phyloP scores from a whole-genome alignment of 2,888 invertebrate species.

The Sarcophaga subvicina region DNA sequence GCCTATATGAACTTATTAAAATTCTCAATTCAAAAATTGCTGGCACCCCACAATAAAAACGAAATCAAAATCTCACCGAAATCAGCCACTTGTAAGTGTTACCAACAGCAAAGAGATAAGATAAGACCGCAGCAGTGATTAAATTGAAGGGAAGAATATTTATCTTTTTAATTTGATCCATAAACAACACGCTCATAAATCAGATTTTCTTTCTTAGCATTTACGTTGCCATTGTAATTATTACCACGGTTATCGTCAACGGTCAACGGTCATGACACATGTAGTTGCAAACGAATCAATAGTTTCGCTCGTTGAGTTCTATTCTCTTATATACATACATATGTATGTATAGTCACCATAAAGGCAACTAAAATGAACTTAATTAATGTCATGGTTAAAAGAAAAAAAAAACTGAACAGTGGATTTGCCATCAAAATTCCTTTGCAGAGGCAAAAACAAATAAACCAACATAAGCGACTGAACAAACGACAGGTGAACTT shows the following conservation, averaged over 20 bases:
- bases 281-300: not conserved
- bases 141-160: not conserved
- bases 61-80: conserved; percentile 42
- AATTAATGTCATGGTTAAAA: conserved; percentile 5
- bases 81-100: conserved; percentile 33
- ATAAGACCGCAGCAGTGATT: conserved; percentile 6
- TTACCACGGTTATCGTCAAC: no score
- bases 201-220: not conserved
- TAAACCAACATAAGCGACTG: not conserved
- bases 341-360: not conserved
- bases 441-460: not conserved
- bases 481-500: not conserved
- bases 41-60: not conserved
- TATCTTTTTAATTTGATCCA: not conserved
- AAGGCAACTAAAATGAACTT: not conserved
- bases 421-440: not conserved
- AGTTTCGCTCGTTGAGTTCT: no score
- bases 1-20: conserved; percentile 43
- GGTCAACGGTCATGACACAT: no score
- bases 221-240: not conserved
- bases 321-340: no score
- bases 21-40: conserved; percentile 55
- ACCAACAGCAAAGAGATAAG: conserved; percentile 6
- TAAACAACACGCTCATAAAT: not conserved
- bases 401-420: not conserved